phyloP scores from a whole-genome alignment of 1,140 invertebrate genomes.

The Acromyrmex heyeri region DNA sequence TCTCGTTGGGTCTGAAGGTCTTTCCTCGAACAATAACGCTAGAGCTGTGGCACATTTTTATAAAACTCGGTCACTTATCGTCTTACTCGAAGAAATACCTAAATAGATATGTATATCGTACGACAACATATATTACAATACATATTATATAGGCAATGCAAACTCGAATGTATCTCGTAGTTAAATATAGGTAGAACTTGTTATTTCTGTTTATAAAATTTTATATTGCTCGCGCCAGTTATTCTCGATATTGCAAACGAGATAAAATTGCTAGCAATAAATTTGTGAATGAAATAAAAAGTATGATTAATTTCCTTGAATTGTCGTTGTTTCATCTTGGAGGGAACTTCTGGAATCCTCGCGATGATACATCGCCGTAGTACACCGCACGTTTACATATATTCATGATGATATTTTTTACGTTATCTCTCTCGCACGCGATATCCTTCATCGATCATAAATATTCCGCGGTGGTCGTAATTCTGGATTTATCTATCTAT shows the following conservation, averaged over 20 bases:
- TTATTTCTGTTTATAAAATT: background rate
- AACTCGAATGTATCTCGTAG: no score
- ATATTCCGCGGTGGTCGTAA: slow-evolving; percentile 38
- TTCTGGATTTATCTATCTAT: slow-evolving; percentile 31
- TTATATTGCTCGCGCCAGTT: background rate
- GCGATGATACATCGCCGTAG: slow-evolving; percentile 4
- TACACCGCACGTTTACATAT: slow-evolving; percentile 7
- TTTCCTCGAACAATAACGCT: slow-evolving; percentile 34
- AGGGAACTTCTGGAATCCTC: background rate
- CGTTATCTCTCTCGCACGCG: background rate
- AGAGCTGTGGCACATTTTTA: slow-evolving; percentile 1
- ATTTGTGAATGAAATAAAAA: background rate
- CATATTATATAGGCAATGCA: background rate
- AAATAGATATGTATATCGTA: background rate
- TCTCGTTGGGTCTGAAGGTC: slow-evolving; percentile 22
- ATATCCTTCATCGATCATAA: slow-evolving; percentile 42
- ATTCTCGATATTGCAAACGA: background rate
- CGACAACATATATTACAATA: background rate
- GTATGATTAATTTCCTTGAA: background rate
- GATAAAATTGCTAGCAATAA: background rate
- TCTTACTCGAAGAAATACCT: background rate
- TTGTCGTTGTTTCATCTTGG: background rate
- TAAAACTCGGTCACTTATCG: slow-evolving; percentile 49
- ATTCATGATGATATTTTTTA: slow-evolving; percentile 46
- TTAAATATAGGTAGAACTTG: background rate